These are phyloP conservation scores for Micrasema minimum DNA, from an alignment of 1,140 invertebrate species.

Conservation along the genomic window DNA sequence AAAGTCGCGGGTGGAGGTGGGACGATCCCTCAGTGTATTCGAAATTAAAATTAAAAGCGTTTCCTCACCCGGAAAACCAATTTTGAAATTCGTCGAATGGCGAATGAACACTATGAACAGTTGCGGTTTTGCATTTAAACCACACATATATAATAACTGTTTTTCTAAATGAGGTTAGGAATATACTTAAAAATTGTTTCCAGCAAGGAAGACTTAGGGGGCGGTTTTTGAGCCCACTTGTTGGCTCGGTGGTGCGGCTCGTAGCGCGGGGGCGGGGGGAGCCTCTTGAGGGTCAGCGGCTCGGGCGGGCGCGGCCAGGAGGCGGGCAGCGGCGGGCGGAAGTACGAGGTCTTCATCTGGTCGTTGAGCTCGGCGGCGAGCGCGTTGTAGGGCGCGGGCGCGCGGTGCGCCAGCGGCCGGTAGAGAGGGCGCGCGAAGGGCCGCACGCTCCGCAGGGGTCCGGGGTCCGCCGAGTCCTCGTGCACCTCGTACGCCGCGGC, in stretches of 20 bases:
- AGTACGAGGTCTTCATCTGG: background rate
- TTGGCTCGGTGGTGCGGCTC: background rate
- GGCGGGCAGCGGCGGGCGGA: background rate
- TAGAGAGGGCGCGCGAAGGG: background rate
- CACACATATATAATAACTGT: no score
- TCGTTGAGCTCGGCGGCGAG: background rate
- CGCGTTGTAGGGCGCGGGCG: background rate
- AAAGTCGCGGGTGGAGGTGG: no score
- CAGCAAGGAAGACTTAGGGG: background rate
- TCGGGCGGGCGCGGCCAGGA: background rate
- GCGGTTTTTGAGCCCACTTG: background rate
- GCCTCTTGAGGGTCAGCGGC: background rate
- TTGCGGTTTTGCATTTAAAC: no score
- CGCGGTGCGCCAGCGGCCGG: background rate
- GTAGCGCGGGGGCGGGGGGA: background rate
- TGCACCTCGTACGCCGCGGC: conserved; percentile 3
- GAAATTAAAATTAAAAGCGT: no score
- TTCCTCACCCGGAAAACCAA: no score
- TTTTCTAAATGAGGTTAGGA: background rate
- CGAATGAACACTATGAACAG: no score
- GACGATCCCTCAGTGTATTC: no score
- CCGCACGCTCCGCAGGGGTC: background rate
- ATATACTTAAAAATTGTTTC: background rate
- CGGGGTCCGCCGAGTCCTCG: background rate
- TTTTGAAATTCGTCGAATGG: no score